Base-by-base conservation (phyloP, 2,113 vertebrate species). In the Capra hircus region DNA sequence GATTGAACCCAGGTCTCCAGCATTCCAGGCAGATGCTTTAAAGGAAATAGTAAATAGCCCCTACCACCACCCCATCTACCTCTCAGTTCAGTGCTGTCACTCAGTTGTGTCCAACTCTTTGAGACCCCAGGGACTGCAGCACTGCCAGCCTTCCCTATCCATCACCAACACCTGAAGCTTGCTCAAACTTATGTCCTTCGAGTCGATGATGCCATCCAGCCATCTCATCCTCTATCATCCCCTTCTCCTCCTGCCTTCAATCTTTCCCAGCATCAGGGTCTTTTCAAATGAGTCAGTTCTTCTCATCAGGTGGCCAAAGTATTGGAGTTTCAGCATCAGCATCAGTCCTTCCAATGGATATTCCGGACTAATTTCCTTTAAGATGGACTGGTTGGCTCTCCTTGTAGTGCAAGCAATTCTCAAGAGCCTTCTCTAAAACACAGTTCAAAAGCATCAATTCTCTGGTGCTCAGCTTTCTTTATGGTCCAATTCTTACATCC, bases 161-260 rank as follows among this genome's bases (percentile, higher is more conserved):
- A 67, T 67, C 33, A 67, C 62, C 62, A n/a, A 5, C 33, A 9
- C 16, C 62, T 8, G 4, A 2, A 67, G 33, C 16, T n/a, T 2
- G 7, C 33, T 19, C 62, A 67, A 5, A 67, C 16, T n/a, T 7
- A 9, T n/a, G 16, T n/a, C 16, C 33, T 5, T n/a, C 0, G 0
- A 67, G 60, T 15, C 28, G 0, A 7, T 59, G 57, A 59, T 67
- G 62, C 3, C 33, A 67, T n/a, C 7, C 62, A 67, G 33, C 7
- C 33, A 19, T 67, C 62, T n/a, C 33, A 67, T n/a, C 62, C 33
- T 67, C 62, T n/a, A 8, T 67, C 7, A 7, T 67, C 33, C 62
- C 33, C 33, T 67, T 67, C 16, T n/a, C 16, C 62, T n/a, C 33
- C 33, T 67, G 33, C 7, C 33, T 19, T n/a, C 62, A 67, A 19